Percentiles rank a stretch among this genome's conserved stretches.
These are phyloP conservation scores for Thymallus thymallus DNA, from an alignment of 2,113 vertebrate genomes.

Conservation along the genomic window DNA sequence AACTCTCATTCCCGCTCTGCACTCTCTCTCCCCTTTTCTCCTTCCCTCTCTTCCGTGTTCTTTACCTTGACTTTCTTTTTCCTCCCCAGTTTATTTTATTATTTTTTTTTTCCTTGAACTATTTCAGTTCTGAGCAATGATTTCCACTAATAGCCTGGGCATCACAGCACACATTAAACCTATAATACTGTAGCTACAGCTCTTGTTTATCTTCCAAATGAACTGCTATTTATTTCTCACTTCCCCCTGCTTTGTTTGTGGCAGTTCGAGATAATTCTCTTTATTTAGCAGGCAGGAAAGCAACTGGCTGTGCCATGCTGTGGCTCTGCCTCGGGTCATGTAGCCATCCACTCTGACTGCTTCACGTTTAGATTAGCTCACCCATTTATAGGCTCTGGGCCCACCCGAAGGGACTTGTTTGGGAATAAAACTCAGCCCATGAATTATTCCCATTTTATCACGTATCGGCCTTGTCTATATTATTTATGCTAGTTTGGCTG, in stretches of 20 bases:
- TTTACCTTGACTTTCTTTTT: constrained; percentile 35
- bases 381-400: constrained; percentile 60
- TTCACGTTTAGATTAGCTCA: constrained; percentile 65
- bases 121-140: constrained; percentile 69
- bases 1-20: constrained; percentile 19
- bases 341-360: constrained; percentile 33
- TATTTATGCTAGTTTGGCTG: constrained; percentile 61
- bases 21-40: not conserved
- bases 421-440: constrained; percentile 54
- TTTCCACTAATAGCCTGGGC: constrained; percentile 60
- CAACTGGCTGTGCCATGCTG: constrained; percentile 7
- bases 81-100: no score
- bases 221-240: constrained; percentile 64
- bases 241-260: constrained; percentile 58
- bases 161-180: constrained; percentile 63
- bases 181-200: constrained; percentile 56
- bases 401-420: constrained; percentile 49
- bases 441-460: constrained; percentile 75
- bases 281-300: constrained; percentile 59
- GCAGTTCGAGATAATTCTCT: constrained; percentile 67
- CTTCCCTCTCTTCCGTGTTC: constrained; percentile 9
- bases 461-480: constrained; percentile 63
- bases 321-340: constrained; percentile 22
- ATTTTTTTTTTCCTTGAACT: no score
- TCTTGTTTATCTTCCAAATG: constrained; percentile 60